Conservation (phyloP, 2,888 invertebrate species). For the Eumerus sabulonum region DNA sequence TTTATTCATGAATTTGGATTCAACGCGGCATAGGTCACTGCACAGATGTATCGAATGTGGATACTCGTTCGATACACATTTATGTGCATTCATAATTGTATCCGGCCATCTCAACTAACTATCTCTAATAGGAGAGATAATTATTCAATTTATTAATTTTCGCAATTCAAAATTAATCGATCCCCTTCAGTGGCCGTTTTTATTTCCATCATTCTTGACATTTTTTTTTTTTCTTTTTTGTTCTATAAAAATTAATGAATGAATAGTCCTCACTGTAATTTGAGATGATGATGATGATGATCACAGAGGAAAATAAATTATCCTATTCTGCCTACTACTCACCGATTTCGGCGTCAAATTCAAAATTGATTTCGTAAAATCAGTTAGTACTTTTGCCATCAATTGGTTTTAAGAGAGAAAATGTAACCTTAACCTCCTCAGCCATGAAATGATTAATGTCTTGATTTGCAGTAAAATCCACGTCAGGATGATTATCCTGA, state of each 20-base stretch:
- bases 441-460: constrained; percentile 62
- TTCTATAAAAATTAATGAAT: constrained; percentile 55
- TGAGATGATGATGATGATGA: neutral
- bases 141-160: constrained; percentile 61
- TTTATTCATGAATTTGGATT: constrained; percentile 58
- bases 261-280: constrained; percentile 38
- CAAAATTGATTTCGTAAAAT: constrained; percentile 35
- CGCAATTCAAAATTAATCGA: constrained; percentile 51
- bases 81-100: too few relatives aligned
- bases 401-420: too few relatives aligned
- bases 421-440: neutral
- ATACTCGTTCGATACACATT: constrained; percentile 6
- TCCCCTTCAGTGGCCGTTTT: neutral
- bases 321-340: constrained; percentile 21
- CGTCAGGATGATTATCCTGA: too few relatives aligned
- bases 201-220: constrained; percentile 4
- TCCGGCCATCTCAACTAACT: too few relatives aligned
- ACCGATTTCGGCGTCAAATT: constrained; percentile 5
- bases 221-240: constrained; percentile 22
- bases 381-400: too few relatives aligned
- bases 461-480: constrained; percentile 44
- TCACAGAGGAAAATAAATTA: constrained; percentile 44
- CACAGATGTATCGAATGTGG: neutral
- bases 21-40: constrained; percentile 39
- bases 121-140: constrained; percentile 8